Conservation (phyloP, 2,797 vertebrate genomes). For the Hemitrygon akajei region DNA sequence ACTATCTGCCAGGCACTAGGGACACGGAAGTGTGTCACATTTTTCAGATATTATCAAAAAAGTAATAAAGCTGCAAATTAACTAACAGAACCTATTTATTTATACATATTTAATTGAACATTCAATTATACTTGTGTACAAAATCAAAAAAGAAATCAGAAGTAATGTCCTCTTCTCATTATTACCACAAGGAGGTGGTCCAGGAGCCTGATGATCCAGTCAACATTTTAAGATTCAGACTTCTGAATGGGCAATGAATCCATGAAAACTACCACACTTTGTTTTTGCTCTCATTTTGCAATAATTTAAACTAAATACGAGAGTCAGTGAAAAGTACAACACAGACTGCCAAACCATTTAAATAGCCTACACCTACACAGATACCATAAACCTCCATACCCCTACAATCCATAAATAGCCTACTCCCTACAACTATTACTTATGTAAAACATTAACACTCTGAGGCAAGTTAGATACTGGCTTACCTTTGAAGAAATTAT, state of each 20-base stretch:
- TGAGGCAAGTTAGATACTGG: neutral
- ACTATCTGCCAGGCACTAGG: neutral
- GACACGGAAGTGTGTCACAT: neutral
- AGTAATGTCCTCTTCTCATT: neutral
- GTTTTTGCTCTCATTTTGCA: no score
- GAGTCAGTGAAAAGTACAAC: no score
- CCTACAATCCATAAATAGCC: neutral
- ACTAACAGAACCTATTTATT: neutral
- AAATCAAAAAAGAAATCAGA: neutral
- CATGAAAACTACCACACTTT: no score
- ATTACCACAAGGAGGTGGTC: no score
- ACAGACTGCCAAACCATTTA: no score
- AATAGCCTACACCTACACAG: no score
- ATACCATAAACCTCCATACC: neutral
- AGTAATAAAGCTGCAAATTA: neutral
- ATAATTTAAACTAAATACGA: no score
- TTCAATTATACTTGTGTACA: neutral
- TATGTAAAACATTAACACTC: neutral
- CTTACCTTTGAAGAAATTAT: constrained; percentile 96
- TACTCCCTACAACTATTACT: neutral
- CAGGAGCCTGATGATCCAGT: no score
- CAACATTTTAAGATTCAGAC: no score
- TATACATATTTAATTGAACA: neutral
- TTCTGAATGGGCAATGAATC: no score
- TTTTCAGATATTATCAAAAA: neutral